These are phyloP conservation scores for Entomobrya multifasciata DNA, from an alignment of 2,888 invertebrate species.

Conservation along the genomic window DNA sequence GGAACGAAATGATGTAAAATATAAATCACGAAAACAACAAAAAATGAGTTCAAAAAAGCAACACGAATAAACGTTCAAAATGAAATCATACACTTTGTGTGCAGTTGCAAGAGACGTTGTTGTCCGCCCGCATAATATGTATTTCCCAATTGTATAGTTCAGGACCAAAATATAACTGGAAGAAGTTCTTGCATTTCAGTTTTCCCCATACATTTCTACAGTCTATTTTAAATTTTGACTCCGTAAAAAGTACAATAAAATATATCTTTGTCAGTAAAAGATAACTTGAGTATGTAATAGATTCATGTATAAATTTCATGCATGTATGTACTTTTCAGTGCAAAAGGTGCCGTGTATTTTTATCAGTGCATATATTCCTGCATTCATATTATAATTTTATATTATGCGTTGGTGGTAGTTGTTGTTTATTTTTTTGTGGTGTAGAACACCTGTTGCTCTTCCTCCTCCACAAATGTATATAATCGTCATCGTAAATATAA, in stretches of 20 bases:
- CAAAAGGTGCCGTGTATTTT: constrained; percentile 11
- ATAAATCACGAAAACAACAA: constrained; percentile 75
- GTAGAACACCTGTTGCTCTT: constrained; percentile 79
- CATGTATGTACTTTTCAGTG: neutral
- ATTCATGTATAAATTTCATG: neutral
- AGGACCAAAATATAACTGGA: neutral
- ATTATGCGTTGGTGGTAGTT: constrained; percentile 46
- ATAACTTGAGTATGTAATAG: constrained; percentile 20
- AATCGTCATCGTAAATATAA: constrained; percentile 21
- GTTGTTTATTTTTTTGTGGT: constrained; percentile 14
- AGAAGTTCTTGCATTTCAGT: no score
- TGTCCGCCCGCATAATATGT: neutral
- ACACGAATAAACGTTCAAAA: neutral
- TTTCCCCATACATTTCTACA: no score
- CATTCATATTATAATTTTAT: no score
- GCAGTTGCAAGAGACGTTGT: neutral
- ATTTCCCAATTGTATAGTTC: neutral
- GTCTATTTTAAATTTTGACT: no score
- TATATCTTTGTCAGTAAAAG: neutral
- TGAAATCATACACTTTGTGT: no score
- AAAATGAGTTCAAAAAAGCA: constrained; percentile 28
- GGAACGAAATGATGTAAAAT: constrained; percentile 77
- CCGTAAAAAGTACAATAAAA: neutral
- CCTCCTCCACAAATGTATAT: constrained; percentile 20
- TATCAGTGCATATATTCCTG: no score